Conservation (phyloP, 2,797 vertebrate species). For the Ficedula albicollis region DNA sequence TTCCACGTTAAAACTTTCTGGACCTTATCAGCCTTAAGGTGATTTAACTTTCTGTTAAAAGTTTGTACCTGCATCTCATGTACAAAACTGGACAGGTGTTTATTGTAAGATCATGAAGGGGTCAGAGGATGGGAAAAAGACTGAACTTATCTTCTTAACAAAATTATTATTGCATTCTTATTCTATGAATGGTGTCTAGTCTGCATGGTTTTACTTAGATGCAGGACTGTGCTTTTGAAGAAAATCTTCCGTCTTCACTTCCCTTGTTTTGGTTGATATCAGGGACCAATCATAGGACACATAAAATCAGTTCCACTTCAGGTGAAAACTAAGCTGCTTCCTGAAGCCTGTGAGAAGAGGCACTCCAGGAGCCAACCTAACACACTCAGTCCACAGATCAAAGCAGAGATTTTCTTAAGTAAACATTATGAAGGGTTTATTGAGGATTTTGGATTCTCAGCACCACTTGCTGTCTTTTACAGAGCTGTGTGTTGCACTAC, state of each 20-base stretch:
- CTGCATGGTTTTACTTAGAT: background rate
- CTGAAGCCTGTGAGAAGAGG: background rate
- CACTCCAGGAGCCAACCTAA: background rate
- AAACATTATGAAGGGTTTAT: background rate
- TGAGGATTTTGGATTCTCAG: background rate
- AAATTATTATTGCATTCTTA: background rate
- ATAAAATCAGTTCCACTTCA: background rate
- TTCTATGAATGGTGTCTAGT: background rate
- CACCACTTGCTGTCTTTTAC: background rate
- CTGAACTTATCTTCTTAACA: background rate
- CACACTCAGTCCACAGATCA: background rate
- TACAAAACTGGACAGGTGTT: background rate
- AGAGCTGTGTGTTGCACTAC: background rate
- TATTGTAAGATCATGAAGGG: background rate
- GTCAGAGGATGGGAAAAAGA: background rate
- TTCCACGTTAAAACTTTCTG: background rate
- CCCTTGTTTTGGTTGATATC: background rate
- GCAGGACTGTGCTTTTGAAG: background rate
- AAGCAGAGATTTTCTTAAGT: background rate
- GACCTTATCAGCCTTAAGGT: background rate
- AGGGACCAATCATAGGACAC: background rate
- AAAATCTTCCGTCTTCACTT: background rate
- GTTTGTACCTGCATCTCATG: background rate
- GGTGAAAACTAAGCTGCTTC: background rate
- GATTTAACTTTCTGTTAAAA: background rate